Evolutionary conservation across 2,797 vertebrate species (phyloP).

Genomic region (Lagorchestes hirsutus): DNA sequence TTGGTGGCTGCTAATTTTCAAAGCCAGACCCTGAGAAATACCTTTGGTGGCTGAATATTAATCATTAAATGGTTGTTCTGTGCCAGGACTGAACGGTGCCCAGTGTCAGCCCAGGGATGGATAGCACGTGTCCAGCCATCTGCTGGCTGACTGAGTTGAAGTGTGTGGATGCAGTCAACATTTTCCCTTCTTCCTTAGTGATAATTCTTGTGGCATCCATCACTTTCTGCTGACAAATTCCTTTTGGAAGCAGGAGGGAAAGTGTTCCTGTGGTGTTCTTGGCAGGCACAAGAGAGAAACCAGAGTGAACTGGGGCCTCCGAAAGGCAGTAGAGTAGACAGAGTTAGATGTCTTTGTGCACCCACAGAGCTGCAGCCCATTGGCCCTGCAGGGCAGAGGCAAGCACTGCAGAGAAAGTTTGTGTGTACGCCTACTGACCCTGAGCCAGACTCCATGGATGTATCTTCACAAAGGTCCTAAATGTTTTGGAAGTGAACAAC

Average conservation of each 20-base stretch:
- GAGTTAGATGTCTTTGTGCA: constrained; percentile 40
- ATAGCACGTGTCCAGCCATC: constrained; percentile 64
- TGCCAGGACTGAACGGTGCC: constrained; percentile 52
- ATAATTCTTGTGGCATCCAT: constrained; percentile 45
- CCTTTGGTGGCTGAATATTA: constrained; percentile 62
- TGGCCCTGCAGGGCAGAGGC: background rate
- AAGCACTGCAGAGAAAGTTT: constrained; percentile 34
- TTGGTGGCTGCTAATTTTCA: constrained; percentile 33
- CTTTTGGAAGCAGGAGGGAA: constrained; percentile 35
- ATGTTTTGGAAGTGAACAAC: constrained; percentile 22
- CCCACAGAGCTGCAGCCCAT: background rate
- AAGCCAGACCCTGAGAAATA: constrained; percentile 57
- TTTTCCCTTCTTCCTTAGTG: constrained; percentile 37
- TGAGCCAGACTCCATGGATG: background rate
- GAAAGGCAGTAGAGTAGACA: constrained; percentile 18
- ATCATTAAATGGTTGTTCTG: constrained; percentile 60
- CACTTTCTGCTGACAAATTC: constrained; percentile 13
- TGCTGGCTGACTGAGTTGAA: constrained; percentile 54
- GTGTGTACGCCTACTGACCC: constrained; percentile 4
- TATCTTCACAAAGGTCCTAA: constrained; percentile 20
- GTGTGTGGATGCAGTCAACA: constrained; percentile 34
- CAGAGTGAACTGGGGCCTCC: background rate
- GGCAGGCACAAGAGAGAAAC: background rate
- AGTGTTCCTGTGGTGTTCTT: background rate
- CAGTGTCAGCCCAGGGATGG: constrained; percentile 54